Percentiles rank a stretch among this genome's conserved stretches.
phyloP scores from a whole-genome alignment of 2,113 vertebrate genomes.

The Lepus timidus region DNA sequence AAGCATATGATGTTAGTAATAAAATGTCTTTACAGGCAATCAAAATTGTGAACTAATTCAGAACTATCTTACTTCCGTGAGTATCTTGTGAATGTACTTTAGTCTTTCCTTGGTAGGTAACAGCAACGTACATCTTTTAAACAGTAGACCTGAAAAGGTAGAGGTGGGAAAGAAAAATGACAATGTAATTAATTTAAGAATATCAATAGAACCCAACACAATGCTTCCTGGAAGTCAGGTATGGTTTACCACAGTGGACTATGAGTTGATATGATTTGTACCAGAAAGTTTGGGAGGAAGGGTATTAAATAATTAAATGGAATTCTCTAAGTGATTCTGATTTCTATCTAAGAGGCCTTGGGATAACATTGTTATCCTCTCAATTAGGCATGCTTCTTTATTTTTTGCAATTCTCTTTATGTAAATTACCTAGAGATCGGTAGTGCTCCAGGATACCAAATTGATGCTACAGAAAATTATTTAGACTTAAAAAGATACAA shows the following conservation, averaged over 20 bases:
- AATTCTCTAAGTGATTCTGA: constrained; percentile 52
- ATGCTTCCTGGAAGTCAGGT: neutral
- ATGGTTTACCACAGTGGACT: fast-evolving
- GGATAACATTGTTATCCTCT: constrained; percentile 39
- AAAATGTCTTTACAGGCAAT: constrained; percentile 55
- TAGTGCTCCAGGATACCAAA: constrained; percentile 87
- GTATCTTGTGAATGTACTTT: constrained; percentile 89
- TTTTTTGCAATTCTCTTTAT: constrained; percentile 69
- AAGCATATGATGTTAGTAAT: neutral
- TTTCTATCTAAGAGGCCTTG: constrained; percentile 24
- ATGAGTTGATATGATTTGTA: neutral
- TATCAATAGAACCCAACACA: neutral
- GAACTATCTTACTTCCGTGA: constrained; percentile 90
- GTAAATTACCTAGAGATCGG: constrained; percentile 91
- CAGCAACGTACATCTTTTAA: constrained; percentile 94
- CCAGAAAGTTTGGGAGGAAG: neutral
- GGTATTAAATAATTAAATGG: neutral
- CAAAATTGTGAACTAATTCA: constrained; percentile 61
- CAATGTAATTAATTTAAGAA: neutral
- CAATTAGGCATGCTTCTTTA: neutral
- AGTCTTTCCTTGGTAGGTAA: constrained; percentile 94
- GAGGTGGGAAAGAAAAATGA: neutral
- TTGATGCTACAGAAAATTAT: constrained; percentile 55
- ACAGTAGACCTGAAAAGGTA: constrained; percentile 90
- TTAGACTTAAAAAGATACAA: constrained; percentile 56